These are phyloP conservation scores for Paraplagusia blochii DNA, from an alignment of 2,113 vertebrate species.

Conservation along the genomic window DNA sequence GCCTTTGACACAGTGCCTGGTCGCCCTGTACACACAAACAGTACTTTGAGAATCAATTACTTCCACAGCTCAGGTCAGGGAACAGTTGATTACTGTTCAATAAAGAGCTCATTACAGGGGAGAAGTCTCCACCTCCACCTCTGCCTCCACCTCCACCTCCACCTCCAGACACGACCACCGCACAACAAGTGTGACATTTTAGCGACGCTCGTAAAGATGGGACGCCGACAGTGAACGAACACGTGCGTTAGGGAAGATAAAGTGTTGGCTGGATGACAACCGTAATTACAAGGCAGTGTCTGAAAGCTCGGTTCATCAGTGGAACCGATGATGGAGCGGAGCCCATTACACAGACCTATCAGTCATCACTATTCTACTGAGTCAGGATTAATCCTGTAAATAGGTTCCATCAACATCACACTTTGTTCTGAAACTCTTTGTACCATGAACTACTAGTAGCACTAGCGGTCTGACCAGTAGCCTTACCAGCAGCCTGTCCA, in stretches of 20 bases:
- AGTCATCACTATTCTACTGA: constrained; percentile 40
- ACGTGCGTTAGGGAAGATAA: constrained; percentile 42
- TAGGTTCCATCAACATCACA: too few relatives aligned
- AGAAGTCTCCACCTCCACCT: constrained; percentile 44
- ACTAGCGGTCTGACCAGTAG: too few relatives aligned
- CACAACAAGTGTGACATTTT: constrained; percentile 49
- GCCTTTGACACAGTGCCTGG: constrained; percentile 44
- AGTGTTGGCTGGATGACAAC: constrained; percentile 7
- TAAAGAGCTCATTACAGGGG: constrained; percentile 55
- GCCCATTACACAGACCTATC: constrained; percentile 22
- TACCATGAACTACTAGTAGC: too few relatives aligned
- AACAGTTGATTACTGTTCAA: constrained; percentile 70
- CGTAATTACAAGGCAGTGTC: neutral
- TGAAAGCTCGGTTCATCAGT: constrained; percentile 19
- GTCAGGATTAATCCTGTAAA: constrained; percentile 9
- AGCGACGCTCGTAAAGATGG: constrained; percentile 58
- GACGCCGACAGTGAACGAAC: constrained; percentile 33
- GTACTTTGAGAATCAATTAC: constrained; percentile 71
- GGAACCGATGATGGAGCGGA: constrained; percentile 22
- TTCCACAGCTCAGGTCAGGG: constrained; percentile 66
- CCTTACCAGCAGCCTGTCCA: too few relatives aligned
- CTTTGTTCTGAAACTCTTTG: too few relatives aligned
- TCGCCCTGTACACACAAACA: constrained; percentile 45
- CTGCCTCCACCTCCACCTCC: too few relatives aligned
- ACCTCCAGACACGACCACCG: constrained; percentile 49